Evolutionary conservation across 2,113 vertebrate genomes (phyloP).

Genomic region (Ceuthmochares aereus): DNA sequence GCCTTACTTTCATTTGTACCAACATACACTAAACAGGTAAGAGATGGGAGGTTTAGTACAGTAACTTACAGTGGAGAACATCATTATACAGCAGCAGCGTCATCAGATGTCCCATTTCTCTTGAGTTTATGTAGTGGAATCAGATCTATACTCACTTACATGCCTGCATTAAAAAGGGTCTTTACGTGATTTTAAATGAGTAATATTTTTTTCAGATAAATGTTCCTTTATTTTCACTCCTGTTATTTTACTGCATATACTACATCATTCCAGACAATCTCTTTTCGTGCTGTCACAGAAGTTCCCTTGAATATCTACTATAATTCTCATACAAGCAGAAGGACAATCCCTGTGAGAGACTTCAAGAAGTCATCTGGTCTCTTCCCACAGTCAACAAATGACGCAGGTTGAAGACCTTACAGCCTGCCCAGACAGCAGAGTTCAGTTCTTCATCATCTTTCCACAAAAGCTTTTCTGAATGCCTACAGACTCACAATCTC

Average conservation of each 20-base stretch:
- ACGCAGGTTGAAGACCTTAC: not conserved
- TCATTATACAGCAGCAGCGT: not conserved
- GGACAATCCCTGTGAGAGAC: not conserved
- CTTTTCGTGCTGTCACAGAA: not conserved
- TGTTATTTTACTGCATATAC: not conserved
- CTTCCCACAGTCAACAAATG: not conserved
- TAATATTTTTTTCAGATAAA: not conserved
- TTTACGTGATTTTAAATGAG: not conserved
- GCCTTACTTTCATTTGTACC: not conserved
- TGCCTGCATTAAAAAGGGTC: not conserved
- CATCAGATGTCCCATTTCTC: not conserved
- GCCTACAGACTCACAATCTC: accelerated
- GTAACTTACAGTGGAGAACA: not conserved
- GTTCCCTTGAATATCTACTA: not conserved
- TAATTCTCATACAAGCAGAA: accelerated
- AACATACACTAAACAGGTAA: not conserved
- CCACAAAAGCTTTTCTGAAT: not conserved
- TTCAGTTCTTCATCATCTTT: not conserved
- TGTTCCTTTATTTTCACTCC: not conserved
- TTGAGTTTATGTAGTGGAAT: not conserved
- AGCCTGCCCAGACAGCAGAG: not conserved
- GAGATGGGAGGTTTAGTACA: not conserved
- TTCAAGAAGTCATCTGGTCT: not conserved
- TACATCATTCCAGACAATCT: not conserved
- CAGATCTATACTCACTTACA: not conserved